Base-by-base conservation (phyloP, 2,113 vertebrate genomes). In the Upupa epops region DNA sequence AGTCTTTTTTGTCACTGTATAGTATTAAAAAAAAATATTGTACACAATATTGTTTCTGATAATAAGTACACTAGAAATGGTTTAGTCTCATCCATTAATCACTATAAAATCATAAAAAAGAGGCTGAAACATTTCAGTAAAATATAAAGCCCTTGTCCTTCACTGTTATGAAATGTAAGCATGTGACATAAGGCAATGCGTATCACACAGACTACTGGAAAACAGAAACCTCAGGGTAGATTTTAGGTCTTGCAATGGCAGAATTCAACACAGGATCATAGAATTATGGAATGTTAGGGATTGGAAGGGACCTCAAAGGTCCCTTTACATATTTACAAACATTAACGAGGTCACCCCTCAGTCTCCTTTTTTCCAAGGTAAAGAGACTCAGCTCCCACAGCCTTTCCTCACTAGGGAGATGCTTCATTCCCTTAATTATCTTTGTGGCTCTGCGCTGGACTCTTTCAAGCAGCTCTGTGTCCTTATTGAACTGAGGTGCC, bases 21-120 rank as follows among this genome's bases (percentile, higher is more conserved):
- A 69, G 32, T 34, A 76, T 73, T 87, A 87, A 85, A 82, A 61
- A 8, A 37, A 82, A 80, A 16, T 72, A 89, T 21, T 29, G 15
- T 40, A 59, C 89, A 55, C 84, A 70, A 51, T 76, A 89, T 83
- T 80, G 71, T 76, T 91, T 96, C 49, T 52, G 63, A 70, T 76
- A 88, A 83, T 70, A 93, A 87, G 85, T 31, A 31, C 51, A 76
- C 40, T 76, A 29, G 55, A 86, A 83, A 90, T 80, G 20, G 42
- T 69, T 73, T 66, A 29, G 55, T 65, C 29, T 85, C 29, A 76
- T 48, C 60, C 60, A 71, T 83, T 80, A 83, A 90, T 90, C 64
- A 70, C 45, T 76, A 88, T 58, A 76, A 88, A 89, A 88, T 60
- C 1, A 24, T 17, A 26, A 55, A 51, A 32, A 66, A 54, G 11